Conservation (phyloP, 2,888 invertebrate genomes). For the Melieria picta region DNA sequence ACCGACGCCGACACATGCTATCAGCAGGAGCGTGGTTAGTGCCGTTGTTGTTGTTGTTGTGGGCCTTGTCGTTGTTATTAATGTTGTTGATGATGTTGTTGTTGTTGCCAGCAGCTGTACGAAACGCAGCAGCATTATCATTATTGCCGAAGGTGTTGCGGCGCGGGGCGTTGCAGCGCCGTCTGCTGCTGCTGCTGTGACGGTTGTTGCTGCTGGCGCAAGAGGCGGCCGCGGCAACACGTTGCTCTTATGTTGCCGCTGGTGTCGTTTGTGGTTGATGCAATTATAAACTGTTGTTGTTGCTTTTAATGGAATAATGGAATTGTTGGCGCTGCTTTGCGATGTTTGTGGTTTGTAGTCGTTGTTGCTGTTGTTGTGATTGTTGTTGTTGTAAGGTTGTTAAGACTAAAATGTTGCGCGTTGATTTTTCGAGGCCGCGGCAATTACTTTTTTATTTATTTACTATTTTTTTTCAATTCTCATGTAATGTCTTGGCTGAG, state of each 20-base stretch:
- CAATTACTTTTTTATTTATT: too few relatives aligned
- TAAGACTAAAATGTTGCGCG: too few relatives aligned
- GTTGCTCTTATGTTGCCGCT: conserved; percentile 42
- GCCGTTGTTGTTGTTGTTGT: conserved; percentile 31
- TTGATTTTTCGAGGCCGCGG: too few relatives aligned
- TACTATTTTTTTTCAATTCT: too few relatives aligned
- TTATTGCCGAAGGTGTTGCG: conserved; percentile 54
- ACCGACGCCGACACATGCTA: conserved; percentile 52
- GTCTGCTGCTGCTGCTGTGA: conserved; percentile 36
- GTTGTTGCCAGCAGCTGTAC: conserved; percentile 55
- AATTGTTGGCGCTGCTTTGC: conserved; percentile 19
- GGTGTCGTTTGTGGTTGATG: conserved; percentile 51
- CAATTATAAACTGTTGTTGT: neutral
- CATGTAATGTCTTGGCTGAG: too few relatives aligned
- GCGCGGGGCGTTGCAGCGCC: conserved; percentile 34
- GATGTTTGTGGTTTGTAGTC: neutral
- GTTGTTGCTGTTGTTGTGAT: conserved; percentile 10
- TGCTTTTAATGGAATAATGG: conserved; percentile 23
- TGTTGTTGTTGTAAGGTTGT: conserved; percentile 18
- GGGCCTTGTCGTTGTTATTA: conserved; percentile 27
- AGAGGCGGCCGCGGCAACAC: conserved; percentile 33
- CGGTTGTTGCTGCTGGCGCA: conserved; percentile 40
- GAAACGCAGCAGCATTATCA: conserved; percentile 64
- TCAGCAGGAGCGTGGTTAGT: conserved; percentile 39
- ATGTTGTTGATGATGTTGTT: conserved; percentile 44